Base-by-base conservation (phyloP, 2,888 invertebrate genomes). In the Megastigmus dorsalis region DNA sequence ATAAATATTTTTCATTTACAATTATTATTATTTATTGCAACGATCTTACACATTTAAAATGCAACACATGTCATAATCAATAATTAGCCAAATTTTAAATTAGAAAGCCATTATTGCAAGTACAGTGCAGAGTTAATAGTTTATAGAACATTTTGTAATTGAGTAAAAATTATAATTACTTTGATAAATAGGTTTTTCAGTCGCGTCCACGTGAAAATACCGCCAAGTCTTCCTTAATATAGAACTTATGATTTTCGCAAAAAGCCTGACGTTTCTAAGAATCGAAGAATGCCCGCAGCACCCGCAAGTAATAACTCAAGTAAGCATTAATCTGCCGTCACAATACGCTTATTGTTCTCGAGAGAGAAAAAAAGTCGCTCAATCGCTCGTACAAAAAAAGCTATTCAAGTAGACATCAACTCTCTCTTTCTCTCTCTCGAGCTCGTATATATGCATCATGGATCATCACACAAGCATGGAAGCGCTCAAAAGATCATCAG, bases 401-500 rank as follows among this genome's bases (percentile, higher is more conserved):
- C 23, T 20, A 55, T 36, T 13, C 23, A 7, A 36, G 55, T 13
- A 55, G n/a, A n/a, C n/a, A n/a, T n/a, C n/a, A n/a, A n/a, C n/a
- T n/a, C n/a, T n/a, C n/a, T n/a, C n/a, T n/a, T n/a, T n/a, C n/a
- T n/a, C n/a, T n/a, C n/a, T n/a, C n/a, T n/a, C n/a, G n/a, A n/a
- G n/a, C n/a, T n/a, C n/a, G n/a, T n/a, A n/a, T n/a, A n/a, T n/a
- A n/a, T n/a, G n/a, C n/a, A n/a, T n/a, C n/a, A n/a, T n/a, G n/a
- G n/a, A n/a, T n/a, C n/a, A n/a, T n/a, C n/a, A n/a, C n/a, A n/a
- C n/a, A n/a, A n/a, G n/a, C n/a, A 55, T 36, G 7, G 23, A n/a
- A n/a, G 10, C 55, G 18, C 41, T 59, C 41, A 26, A 59, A 59
- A 59, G 41, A 41, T 41, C 41, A 59, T 59, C 41, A 26, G 41